phyloP scores from a whole-genome alignment of 2,888 invertebrate species.

The Melieria omissa region DNA sequence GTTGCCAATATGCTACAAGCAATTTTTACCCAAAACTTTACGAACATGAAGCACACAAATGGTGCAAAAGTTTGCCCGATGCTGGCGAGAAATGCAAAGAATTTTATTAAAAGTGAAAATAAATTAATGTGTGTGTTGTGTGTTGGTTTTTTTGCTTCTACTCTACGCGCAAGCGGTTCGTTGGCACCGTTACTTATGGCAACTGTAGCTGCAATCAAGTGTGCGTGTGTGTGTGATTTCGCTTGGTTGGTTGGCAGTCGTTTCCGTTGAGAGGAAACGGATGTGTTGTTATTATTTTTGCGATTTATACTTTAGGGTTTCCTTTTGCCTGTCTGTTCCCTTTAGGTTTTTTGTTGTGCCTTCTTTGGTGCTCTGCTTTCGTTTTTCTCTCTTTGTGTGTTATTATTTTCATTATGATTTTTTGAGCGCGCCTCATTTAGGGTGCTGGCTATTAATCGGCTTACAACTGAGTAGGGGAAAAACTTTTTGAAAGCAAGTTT shows the following conservation, averaged over 20 bases:
- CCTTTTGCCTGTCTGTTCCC: no score
- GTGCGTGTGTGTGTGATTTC: not conserved
- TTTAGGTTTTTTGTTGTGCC: no score
- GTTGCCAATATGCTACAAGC: not conserved
- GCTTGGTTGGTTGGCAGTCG: not conserved
- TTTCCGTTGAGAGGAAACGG: not conserved
- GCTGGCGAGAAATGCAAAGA: not conserved
- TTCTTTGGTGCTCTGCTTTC: no score
- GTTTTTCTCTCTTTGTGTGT: no score
- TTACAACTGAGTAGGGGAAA: not conserved
- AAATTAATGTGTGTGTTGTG: slow-evolving; percentile 10
- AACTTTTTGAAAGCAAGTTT: no score
- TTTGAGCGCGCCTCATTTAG: not conserved
- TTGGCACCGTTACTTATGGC: no score
- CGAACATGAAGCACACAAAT: not conserved
- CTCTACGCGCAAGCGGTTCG: no score
- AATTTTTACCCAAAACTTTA: not conserved
- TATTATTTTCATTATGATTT: not conserved
- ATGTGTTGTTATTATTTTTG: not conserved
- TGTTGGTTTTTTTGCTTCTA: not conserved
- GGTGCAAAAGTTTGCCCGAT: not conserved
- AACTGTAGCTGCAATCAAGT: not conserved
- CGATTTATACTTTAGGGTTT: no score
- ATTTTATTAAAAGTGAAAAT: slow-evolving; percentile 12
- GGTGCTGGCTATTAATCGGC: not conserved